A percentile compares a stretch with the other conserved stretches of the same genome.
These are phyloP conservation scores for Lacanobia wlatinum DNA, from an alignment of 2,888 invertebrate genomes.

Conservation along the genomic window DNA sequence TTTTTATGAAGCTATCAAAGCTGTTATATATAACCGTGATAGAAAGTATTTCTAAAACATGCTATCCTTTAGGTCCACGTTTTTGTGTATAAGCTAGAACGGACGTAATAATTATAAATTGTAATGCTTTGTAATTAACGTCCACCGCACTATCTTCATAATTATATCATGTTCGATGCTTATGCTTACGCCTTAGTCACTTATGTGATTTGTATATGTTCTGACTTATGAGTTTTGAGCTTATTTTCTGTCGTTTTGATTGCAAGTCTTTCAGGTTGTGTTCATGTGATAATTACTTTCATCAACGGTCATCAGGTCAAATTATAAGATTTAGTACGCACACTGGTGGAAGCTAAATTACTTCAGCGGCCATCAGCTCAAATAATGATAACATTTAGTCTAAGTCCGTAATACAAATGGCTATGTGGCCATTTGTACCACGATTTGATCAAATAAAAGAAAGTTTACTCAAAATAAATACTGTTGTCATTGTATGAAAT, in stretches of 20 bases:
- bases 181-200: neutral
- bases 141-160: neutral
- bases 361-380: no score
- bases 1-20: conserved; percentile 53
- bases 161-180: neutral
- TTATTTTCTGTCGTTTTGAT: neutral
- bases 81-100: conserved; percentile 18
- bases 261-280: no score
- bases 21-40: conserved; percentile 31
- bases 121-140: neutral
- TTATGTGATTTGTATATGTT: no score
- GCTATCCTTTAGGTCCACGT: conserved; percentile 39
- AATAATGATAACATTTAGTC: no score
- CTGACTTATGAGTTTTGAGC: no score
- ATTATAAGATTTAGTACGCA: no score
- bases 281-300: no score
- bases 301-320: no score
- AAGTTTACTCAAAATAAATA: conserved; percentile 8
- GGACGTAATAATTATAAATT: conserved; percentile 13
- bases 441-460: no score
- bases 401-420: no score
- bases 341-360: no score
- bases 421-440: no score
- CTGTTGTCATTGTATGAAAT: neutral
- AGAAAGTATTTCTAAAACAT: conserved; percentile 49